Evolutionary conservation across 2,888 invertebrate species (phyloP).

Genomic region (Drepanosiphum platanoidis): DNA sequence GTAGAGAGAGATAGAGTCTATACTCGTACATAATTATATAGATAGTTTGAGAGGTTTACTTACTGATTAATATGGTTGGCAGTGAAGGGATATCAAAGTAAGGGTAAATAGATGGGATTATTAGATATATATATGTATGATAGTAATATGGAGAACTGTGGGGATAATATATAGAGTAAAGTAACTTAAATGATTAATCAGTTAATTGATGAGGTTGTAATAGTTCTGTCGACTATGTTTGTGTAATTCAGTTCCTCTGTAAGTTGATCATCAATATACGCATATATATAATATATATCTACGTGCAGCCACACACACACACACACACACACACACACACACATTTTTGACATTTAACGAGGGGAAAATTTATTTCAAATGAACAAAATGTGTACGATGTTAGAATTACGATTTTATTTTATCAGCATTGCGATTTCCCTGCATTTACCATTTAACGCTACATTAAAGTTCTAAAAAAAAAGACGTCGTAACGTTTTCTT

Average conservation of each 20-base stretch:
- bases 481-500: background rate
- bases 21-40: too few species aligned
- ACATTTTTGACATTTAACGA: background rate
- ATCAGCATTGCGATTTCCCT: too few species aligned
- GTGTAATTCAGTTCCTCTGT: background rate
- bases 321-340: background rate
- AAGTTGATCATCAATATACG: background rate
- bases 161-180: background rate
- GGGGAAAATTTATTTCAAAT: too few species aligned
- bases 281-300: background rate
- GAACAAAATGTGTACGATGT: too few species aligned
- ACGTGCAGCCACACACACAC: background rate
- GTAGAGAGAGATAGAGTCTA: too few species aligned
- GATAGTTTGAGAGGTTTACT: background rate
- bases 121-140: background rate
- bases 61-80: conserved; percentile 8
- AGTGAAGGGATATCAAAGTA: conserved; percentile 2
- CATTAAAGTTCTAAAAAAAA: background rate
- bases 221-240: background rate
- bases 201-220: conserved; percentile 5
- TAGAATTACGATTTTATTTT: too few species aligned
- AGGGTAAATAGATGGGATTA: conserved; percentile 6
- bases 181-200: conserved; percentile 17
- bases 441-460: too few species aligned
- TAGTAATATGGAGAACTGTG: background rate